Conservation (phyloP, 1,140 invertebrate species). For the Heliconius nattereri region DNA sequence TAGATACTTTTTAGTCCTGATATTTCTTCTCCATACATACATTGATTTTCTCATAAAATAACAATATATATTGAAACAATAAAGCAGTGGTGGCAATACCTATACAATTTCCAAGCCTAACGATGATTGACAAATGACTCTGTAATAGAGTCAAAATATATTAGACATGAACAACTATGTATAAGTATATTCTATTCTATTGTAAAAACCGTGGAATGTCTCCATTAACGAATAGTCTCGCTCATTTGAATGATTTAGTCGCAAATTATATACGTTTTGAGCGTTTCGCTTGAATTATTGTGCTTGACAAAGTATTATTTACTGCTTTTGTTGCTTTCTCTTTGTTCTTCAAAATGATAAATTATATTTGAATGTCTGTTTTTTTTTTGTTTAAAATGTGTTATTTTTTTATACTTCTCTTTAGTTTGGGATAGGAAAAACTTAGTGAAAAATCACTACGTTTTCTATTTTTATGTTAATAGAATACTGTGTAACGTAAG, state of each 20-base stretch:
- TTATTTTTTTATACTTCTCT: conserved; percentile 29
- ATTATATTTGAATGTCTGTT: conserved; percentile 8
- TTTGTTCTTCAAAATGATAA: conserved; percentile 26
- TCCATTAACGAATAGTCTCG: conserved; percentile 36
- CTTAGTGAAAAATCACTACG: too few relatives aligned
- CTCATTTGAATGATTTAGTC: conserved; percentile 55
- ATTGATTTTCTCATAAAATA: too few relatives aligned
- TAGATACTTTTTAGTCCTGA: too few relatives aligned
- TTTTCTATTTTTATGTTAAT: neutral
- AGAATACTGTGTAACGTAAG: neutral
- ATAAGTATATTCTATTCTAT: neutral
- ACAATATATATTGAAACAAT: neutral
- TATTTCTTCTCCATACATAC: too few relatives aligned
- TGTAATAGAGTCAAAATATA: conserved; percentile 32
- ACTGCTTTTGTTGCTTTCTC: conserved; percentile 57
- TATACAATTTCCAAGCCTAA: neutral
- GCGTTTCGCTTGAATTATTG: conserved; percentile 51
- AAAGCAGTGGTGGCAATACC: neutral
- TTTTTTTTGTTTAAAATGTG: neutral
- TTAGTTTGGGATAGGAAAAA: neutral
- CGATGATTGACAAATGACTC: conserved; percentile 57
- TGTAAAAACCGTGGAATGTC: conserved; percentile 32
- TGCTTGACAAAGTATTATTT: conserved; percentile 58
- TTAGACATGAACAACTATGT: conserved; percentile 24
- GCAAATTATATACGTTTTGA: conserved; percentile 59